Base-by-base conservation (phyloP, 2,113 vertebrate genomes). In the Nothocercus nigrocapillus region DNA sequence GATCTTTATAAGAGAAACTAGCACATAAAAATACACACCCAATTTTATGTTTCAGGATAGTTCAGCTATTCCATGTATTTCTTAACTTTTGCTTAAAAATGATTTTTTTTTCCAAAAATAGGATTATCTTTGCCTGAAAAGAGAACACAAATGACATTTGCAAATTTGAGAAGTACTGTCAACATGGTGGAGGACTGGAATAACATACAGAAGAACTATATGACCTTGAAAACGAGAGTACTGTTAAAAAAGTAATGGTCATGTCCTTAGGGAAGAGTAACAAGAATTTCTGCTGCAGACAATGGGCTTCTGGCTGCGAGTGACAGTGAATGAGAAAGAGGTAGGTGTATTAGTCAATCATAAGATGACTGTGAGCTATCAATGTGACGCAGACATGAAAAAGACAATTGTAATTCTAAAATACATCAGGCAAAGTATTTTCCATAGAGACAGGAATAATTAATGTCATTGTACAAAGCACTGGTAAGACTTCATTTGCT, bases 11-110 rank as follows among this genome's bases (percentile, higher is more conserved):
- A 54, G 16, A 45, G 82, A 94, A 61, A 3, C 3, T 53, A 30
- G 7, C 7, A 28, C 2, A 2, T 61, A 40, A n/a, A 85, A 58
- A n/a, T 1, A 17, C n/a, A 21, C 0, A 0, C 2, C 5, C 1
- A n/a, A n/a, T 78, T 78, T 67, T 63, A 27, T 64, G 51, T 76
- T 82, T 89, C 70, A 76, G 28, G 14, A 45, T 72, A 66, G 16
- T 45, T 85, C 70, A 75, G 4, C 2, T 89, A 8, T 72, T 63
- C 1, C 1, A 78, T 12, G 14, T 21, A 64, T 70, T 83, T 88
- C 36, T 81, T 84, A 59, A 19, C 7, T 70, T 18, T 84, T 92
- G 25, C 21, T 63, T 51, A 44, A 70, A 82, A 38, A 3, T 9
- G 1, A 3, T 49, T 49, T 49, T 24, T 47, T 25, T 49, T 56